phyloP scores from a whole-genome alignment of 2,113 vertebrate species.

The Pagrus major region DNA sequence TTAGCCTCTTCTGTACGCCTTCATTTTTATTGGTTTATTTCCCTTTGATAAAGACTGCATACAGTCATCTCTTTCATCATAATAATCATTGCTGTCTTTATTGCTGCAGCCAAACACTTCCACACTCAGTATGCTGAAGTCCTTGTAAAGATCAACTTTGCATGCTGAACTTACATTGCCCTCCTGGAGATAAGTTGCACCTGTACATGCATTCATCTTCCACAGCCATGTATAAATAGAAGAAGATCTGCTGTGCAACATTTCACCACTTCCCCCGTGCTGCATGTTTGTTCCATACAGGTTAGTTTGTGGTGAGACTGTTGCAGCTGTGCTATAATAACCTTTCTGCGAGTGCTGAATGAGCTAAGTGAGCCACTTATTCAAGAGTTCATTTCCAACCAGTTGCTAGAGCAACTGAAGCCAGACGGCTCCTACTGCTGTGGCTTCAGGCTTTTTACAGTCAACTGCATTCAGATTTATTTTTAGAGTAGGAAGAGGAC shows the following conservation, averaged over 20 bases:
- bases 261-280: constrained; percentile 44
- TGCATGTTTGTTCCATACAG: constrained; percentile 18
- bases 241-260: constrained; percentile 1
- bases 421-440: constrained; percentile 62
- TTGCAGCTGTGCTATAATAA: constrained; percentile 52
- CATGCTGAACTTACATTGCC: neutral
- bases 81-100: neutral
- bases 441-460: constrained; percentile 61
- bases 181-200: neutral
- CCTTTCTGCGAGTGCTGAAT: constrained; percentile 56
- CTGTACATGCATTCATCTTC: constrained; percentile 13
- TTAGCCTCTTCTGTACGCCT: neutral
- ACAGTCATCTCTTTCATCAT: neutral
- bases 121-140: neutral
- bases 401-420: constrained; percentile 76
- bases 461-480: constrained; percentile 58
- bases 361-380: constrained; percentile 54
- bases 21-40: neutral
- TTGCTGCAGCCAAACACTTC: constrained; percentile 10
- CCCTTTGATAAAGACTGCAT: neutral
- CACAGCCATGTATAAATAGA: constrained; percentile 32
- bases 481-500: constrained; percentile 43
- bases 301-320: constrained; percentile 48
- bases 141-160: neutral
- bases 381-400: constrained; percentile 57